A percentile compares a stretch with the other conserved stretches of the same genome.
phyloP scores from a whole-genome alignment of 64 coral and sea anemone species.

The Platygyra sinensis region DNA sequence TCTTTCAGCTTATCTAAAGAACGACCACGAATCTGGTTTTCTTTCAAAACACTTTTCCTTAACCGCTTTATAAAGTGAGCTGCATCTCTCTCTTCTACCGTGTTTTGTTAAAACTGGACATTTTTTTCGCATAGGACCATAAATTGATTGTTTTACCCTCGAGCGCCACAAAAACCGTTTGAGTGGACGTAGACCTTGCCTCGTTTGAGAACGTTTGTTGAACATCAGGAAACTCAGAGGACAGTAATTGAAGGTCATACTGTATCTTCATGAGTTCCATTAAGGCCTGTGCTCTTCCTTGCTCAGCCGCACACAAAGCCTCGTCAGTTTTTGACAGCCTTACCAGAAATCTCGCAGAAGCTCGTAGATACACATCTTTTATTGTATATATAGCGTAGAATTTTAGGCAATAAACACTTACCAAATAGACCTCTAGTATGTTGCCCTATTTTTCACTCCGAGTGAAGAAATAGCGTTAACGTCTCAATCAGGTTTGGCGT shows the following conservation, averaged over 20 bases:
- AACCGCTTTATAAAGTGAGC: background rate
- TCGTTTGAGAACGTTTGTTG: no score
- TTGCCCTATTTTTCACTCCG: no score
- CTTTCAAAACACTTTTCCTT: background rate
- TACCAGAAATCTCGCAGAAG: background rate
- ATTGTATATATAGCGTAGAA: no score
- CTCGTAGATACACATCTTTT: no score
- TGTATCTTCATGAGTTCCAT: background rate
- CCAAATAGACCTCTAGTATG: no score
- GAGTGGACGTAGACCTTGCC: no score
- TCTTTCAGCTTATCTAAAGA: background rate
- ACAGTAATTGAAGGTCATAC: background rate
- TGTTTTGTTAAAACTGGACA: background rate
- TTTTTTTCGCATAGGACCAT: background rate
- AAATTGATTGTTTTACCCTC: background rate
- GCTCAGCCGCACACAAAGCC: background rate
- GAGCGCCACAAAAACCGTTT: background rate
- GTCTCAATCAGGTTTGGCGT: no score
- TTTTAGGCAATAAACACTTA: no score
- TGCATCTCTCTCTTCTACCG: background rate
- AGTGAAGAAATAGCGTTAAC: no score
- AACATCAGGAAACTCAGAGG: no score
- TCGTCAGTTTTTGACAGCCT: background rate
- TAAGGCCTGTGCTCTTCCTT: background rate
- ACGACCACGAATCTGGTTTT: background rate